phyloP scores from a whole-genome alignment of 1,140 invertebrate genomes.

The Drosophila ercepeae region DNA sequence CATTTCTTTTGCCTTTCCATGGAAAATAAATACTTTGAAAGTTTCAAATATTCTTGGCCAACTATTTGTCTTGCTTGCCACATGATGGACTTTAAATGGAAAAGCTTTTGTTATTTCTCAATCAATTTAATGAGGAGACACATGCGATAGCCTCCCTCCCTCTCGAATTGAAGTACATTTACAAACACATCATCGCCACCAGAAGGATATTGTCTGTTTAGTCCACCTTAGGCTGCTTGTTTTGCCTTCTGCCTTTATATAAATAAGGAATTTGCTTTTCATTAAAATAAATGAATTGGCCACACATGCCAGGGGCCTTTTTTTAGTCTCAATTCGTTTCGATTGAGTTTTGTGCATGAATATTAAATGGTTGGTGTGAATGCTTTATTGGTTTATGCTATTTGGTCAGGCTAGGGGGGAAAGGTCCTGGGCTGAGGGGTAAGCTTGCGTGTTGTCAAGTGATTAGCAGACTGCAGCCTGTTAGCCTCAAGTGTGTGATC shows the following conservation, averaged over 20 bases:
- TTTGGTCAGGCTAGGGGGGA: background rate
- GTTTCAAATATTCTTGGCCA: background rate
- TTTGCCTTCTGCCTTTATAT: constrained; percentile 21
- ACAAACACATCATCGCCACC: background rate
- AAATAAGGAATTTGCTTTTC: constrained; percentile 59
- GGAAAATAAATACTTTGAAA: background rate
- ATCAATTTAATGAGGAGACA: constrained; percentile 20
- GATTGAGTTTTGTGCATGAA: constrained; percentile 52
- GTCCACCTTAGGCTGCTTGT: background rate
- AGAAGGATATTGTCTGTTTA: constrained; percentile 1
- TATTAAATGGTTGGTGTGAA: constrained; percentile 50
- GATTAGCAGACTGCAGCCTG: constrained; percentile 49
- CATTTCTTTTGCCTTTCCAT: background rate
- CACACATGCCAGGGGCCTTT: constrained; percentile 25
- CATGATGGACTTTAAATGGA: background rate
- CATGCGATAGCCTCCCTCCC: constrained; percentile 20
- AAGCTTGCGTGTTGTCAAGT: constrained; percentile 60
- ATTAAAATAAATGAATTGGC: constrained; percentile 70
- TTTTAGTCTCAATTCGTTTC: constrained; percentile 19
- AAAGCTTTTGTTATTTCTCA: constrained; percentile 9
- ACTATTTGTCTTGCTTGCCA: background rate
- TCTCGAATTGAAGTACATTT: constrained; percentile 6
- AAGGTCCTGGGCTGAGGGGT: background rate
- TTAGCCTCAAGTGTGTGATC: constrained; percentile 45
- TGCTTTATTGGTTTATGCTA: constrained; percentile 33